Evolutionary conservation across 1,140 invertebrate species (phyloP).

Genomic region (Propsilocerus akamusi): DNA sequence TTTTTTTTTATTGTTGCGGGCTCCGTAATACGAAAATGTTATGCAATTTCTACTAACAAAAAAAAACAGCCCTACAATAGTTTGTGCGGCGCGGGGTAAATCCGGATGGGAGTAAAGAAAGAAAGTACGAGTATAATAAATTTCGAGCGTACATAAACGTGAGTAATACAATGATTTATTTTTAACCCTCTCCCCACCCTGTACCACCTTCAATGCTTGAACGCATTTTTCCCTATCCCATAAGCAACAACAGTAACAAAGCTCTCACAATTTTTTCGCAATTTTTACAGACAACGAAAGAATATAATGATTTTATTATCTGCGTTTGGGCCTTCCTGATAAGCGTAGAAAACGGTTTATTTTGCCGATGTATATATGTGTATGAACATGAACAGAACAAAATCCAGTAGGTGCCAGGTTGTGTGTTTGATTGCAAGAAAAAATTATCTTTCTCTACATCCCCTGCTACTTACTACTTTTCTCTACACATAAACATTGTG

Average conservation of each 20-base stretch:
- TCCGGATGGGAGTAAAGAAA: no score
- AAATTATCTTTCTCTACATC: no score
- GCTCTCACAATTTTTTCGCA: background rate
- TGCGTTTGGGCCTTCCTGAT: no score
- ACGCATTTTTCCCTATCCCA: no score
- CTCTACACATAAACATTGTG: no score
- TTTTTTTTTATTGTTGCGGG: background rate
- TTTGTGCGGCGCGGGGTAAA: no score
- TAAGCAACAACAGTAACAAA: no score
- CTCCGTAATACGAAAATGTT: background rate
- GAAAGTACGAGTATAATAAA: no score
- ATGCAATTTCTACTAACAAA: background rate
- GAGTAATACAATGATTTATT: conserved; percentile 4
- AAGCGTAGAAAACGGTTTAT: background rate
- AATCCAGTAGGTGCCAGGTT: conserved; percentile 1
- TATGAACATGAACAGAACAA: background rate
- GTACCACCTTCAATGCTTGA: background rate
- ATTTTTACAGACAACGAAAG: background rate
- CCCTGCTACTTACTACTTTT: no score
- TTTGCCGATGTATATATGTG: background rate
- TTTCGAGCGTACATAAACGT: no score
- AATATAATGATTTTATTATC: conserved; percentile 3
- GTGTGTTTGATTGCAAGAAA: no score
- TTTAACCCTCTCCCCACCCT: background rate
- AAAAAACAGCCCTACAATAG: no score